Conservation (phyloP, 2,113 vertebrate species). For the Nymphicus hollandicus region DNA sequence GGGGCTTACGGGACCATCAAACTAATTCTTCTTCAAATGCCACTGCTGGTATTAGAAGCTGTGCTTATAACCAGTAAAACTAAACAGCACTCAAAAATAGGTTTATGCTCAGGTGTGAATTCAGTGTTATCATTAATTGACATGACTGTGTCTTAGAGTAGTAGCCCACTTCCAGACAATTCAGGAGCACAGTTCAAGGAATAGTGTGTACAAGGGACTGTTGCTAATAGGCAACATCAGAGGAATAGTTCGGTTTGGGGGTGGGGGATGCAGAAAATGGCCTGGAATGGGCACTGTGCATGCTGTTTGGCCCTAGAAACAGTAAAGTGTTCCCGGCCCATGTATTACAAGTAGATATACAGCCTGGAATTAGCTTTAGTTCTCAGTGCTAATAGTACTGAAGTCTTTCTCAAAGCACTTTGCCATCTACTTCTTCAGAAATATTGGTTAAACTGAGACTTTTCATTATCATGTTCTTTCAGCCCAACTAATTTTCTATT, state of each 20-base stretch:
- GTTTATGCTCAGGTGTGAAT: neutral
- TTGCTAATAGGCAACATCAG: neutral
- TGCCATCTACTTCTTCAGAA: neutral
- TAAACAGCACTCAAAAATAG: neutral
- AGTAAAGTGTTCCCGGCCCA: accelerated
- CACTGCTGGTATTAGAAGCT: neutral
- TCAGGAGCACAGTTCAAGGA: neutral
- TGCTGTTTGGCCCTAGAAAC: neutral
- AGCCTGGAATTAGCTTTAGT: neutral
- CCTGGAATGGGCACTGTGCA: neutral
- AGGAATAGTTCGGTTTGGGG: accelerated
- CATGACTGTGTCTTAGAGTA: neutral
- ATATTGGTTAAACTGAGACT: neutral
- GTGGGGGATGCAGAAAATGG: accelerated
- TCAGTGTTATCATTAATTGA: neutral
- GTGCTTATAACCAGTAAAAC: neutral
- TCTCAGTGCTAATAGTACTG: neutral
- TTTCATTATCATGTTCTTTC: neutral
- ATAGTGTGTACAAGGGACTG: neutral
- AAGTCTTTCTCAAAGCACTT: neutral
- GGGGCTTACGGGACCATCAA: neutral
- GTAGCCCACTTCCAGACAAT: neutral
- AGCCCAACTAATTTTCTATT: neutral
- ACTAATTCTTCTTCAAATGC: neutral
- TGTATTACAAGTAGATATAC: neutral